A percentile compares a stretch with the other conserved stretches of the same genome.
phyloP scores from a whole-genome alignment of 92 coral and sea anemone species.

The Galaxea fascicularis region DNA sequence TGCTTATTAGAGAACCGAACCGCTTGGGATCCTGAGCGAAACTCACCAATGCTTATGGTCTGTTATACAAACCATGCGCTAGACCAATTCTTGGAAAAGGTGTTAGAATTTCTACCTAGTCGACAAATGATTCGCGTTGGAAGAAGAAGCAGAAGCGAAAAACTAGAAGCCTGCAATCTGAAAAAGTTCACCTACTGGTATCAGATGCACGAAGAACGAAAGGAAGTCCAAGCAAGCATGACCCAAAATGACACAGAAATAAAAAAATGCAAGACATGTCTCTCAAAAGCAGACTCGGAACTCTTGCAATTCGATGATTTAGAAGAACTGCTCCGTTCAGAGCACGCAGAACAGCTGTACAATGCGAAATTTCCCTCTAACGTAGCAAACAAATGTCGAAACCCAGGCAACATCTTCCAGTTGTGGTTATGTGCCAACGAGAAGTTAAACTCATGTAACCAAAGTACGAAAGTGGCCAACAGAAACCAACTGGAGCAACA shows the following conservation, averaged over 20 bases:
- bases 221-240: not conserved
- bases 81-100: constrained; percentile 86
- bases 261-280: not conserved
- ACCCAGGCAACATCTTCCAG: not conserved
- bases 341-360: constrained; percentile 36
- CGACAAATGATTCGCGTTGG: constrained; percentile 76
- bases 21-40: constrained; percentile 48
- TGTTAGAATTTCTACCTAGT: constrained; percentile 49
- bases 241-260: not conserved
- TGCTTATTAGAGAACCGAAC: constrained; percentile 56
- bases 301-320: constrained; percentile 27
- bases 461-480: not conserved
- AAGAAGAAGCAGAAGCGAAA: constrained; percentile 69
- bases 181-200: constrained; percentile 17
- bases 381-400: constrained; percentile 2
- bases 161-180: constrained; percentile 52
- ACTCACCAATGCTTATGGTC: constrained; percentile 84
- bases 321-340: constrained; percentile 32
- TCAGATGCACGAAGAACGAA: not conserved
- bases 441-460: not conserved
- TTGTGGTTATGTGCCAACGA: not conserved
- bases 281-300: not conserved
- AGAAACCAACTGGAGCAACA: not conserved
- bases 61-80: constrained; percentile 89
- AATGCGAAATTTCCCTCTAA: not conserved